These are phyloP conservation scores for Teinopalpus imperialis DNA, from an alignment of 2,888 invertebrate genomes.

Conservation along the genomic window DNA sequence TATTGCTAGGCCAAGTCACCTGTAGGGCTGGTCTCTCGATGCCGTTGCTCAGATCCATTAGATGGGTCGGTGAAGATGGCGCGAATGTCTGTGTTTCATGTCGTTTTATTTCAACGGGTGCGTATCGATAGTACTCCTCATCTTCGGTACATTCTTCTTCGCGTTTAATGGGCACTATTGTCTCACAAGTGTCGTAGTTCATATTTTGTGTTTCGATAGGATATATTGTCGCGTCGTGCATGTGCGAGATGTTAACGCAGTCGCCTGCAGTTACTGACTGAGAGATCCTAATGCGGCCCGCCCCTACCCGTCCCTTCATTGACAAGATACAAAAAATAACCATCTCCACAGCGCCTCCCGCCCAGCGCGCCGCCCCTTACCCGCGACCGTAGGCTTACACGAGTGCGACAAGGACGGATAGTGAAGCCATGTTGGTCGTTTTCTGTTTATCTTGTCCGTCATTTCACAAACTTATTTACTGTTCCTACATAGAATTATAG, in stretches of 20 bases:
- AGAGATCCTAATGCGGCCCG: conserved; percentile 55
- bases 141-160: conserved; percentile 66
- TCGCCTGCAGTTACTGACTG: conserved; percentile 55
- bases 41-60: conserved; percentile 74
- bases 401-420: conserved; percentile 56
- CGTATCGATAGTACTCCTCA: conserved; percentile 68
- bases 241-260: conserved; percentile 52
- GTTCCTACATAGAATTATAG: conserved; percentile 39
- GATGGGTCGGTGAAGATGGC: conserved; percentile 63
- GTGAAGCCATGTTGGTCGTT: conserved; percentile 47
- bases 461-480: conserved; percentile 63
- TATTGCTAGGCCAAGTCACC: conserved; percentile 54
- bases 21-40: conserved; percentile 54
- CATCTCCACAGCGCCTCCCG: conserved; percentile 58
- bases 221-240: conserved; percentile 37
- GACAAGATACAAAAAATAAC: conserved; percentile 78
- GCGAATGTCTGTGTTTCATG: conserved; percentile 55
- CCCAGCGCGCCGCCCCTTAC: conserved; percentile 52
- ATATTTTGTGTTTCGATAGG: conserved; percentile 45
- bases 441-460: conserved; percentile 76
- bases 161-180: conserved; percentile 65
- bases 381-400: conserved; percentile 32
- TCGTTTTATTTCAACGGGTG: conserved; percentile 59
- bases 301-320: conserved; percentile 77
- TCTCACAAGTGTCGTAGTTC: conserved; percentile 68